phyloP scores from a whole-genome alignment of 2,797 vertebrate genomes.

The Apodemus agrarius region DNA sequence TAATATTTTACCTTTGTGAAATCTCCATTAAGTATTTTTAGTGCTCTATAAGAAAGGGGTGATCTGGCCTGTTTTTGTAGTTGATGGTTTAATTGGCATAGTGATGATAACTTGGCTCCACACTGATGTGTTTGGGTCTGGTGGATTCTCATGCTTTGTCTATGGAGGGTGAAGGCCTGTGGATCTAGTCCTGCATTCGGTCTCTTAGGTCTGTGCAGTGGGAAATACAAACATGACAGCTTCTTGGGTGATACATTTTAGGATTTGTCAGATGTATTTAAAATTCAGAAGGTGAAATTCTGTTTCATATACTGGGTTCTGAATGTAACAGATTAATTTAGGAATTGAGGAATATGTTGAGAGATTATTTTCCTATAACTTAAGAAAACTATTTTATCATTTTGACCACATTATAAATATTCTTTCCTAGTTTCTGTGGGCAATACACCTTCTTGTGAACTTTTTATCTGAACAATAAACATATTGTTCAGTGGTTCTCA shows the following conservation, averaged over 20 bases:
- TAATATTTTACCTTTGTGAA: constrained; percentile 23
- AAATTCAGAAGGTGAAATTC: constrained; percentile 55
- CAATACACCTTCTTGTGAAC: background rate
- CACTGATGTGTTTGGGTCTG: background rate
- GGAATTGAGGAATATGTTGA: constrained; percentile 17
- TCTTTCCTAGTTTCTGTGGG: constrained; percentile 25
- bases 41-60: background rate
- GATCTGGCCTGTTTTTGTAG: background rate
- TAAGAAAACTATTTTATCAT: constrained; percentile 7
- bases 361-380: constrained; percentile 13
- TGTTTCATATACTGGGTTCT: background rate
- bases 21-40: background rate
- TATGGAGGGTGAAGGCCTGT: background rate
- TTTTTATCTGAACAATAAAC: background rate
- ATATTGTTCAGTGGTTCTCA: background rate
- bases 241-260: constrained; percentile 35
- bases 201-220: background rate
- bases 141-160: background rate
- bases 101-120: background rate
- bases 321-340: constrained; percentile 41
- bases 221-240: background rate
- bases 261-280: constrained; percentile 1
- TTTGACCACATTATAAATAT: background rate
- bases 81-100: constrained; percentile 6
- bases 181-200: background rate